phyloP scores from a whole-genome alignment of 2,113 vertebrate species.

The Paraplagusia blochii region DNA sequence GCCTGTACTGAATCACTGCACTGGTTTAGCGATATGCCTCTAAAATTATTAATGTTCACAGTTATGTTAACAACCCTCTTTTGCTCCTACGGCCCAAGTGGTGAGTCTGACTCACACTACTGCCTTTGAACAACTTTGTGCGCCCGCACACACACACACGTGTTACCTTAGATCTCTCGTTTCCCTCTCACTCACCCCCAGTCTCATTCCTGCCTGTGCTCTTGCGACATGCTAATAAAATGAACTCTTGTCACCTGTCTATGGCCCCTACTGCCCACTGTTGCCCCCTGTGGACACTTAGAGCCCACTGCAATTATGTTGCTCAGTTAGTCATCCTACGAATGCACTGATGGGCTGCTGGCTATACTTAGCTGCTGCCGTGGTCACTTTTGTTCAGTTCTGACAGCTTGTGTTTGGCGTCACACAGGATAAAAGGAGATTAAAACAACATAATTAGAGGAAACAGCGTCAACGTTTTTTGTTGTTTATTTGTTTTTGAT shows the following conservation, averaged over 20 bases:
- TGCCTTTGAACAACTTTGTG: slow-evolving; percentile 43
- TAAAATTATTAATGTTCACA: slow-evolving; percentile 66
- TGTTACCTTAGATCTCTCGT: slow-evolving; percentile 22
- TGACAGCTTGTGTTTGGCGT: slow-evolving; percentile 21
- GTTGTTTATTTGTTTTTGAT: too few species aligned
- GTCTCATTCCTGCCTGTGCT: slow-evolving; percentile 25
- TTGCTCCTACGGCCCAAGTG: slow-evolving; percentile 51
- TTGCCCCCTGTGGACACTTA: slow-evolving; percentile 57
- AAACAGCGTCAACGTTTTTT: neutral
- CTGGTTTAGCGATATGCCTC: slow-evolving; percentile 43
- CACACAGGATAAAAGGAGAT: slow-evolving; percentile 25
- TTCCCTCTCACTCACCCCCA: slow-evolving; percentile 32
- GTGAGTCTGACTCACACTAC: slow-evolving; percentile 61
- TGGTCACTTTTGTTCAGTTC: slow-evolving; percentile 43
- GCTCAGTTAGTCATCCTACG: slow-evolving; percentile 66
- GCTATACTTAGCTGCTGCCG: slow-evolving; percentile 54
- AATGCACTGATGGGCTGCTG: slow-evolving; percentile 44
- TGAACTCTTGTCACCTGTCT: slow-evolving; percentile 61
- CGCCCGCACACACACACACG: neutral
- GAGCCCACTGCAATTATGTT: slow-evolving; percentile 64
- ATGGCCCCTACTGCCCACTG: slow-evolving; percentile 37
- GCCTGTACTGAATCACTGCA: slow-evolving; percentile 45
- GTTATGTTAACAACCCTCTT: slow-evolving; percentile 62
- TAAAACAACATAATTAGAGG: slow-evolving; percentile 8
- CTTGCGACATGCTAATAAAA: slow-evolving; percentile 49